phyloP scores from a whole-genome alignment of 2,888 invertebrate genomes.

The Erebia ligea region DNA sequence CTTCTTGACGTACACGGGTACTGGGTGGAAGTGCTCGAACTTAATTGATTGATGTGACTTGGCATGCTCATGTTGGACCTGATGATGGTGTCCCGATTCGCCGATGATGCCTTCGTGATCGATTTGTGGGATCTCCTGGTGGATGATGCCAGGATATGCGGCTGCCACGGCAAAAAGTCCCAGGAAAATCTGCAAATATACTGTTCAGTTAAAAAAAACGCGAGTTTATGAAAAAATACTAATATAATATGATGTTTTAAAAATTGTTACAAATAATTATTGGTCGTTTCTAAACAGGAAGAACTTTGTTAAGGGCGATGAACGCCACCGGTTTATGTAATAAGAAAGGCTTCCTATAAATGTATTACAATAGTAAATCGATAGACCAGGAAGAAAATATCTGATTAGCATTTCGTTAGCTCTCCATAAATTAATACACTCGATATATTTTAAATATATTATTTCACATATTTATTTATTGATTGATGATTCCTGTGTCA shows the following conservation, averaged over 20 bases:
- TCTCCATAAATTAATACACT: constrained; percentile 35
- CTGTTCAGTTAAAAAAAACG: neutral
- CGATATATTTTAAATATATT: neutral
- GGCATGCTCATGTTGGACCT: constrained; percentile 85
- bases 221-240: neutral
- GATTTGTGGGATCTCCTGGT: constrained; percentile 69
- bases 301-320: constrained; percentile 47
- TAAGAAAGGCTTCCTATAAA: constrained; percentile 60
- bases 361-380: constrained; percentile 41
- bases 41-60: constrained; percentile 88
- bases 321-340: constrained; percentile 62
- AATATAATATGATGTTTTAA: neutral
- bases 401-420: constrained; percentile 52
- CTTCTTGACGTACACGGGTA: constrained; percentile 87
- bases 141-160: constrained; percentile 74
- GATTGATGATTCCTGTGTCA: too few species aligned
- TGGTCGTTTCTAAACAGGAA: constrained; percentile 14
- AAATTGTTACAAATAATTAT: neutral
- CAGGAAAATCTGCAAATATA: constrained; percentile 70
- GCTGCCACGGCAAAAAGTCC: constrained; percentile 74
- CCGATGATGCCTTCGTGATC: constrained; percentile 71
- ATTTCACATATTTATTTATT: constrained; percentile 11
- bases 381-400: constrained; percentile 56
- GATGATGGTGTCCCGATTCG: constrained; percentile 82
- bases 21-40: constrained; percentile 87